phyloP scores from a whole-genome alignment of 2,888 invertebrate genomes.

The Tribolium freemani region DNA sequence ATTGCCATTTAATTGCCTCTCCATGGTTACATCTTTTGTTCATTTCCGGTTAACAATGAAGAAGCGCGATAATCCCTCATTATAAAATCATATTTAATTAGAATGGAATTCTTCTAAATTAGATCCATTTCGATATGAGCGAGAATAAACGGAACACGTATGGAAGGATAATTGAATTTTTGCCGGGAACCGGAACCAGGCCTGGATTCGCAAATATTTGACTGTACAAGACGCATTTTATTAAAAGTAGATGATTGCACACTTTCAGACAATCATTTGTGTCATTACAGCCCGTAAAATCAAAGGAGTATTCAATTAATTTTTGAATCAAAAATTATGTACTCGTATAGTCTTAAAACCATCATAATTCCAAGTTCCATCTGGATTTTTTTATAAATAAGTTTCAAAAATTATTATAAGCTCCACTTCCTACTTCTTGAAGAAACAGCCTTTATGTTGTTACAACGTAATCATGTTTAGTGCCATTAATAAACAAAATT shows the following conservation, averaged over 20 bases:
- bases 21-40: constrained; percentile 38
- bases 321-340: no score
- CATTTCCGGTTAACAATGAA: constrained; percentile 39
- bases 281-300: no score
- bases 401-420: no score
- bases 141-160: constrained; percentile 10
- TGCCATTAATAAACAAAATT: background rate
- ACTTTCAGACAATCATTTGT: no score
- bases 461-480: no score
- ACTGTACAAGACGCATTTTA: background rate
- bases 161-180: constrained; percentile 16
- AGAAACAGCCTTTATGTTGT: no score
- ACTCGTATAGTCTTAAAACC: no score
- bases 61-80: constrained; percentile 18
- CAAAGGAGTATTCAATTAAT: no score
- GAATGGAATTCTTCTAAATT: constrained; percentile 13
- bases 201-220: background rate
- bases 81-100: constrained; percentile 35
- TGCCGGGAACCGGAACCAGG: background rate
- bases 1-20: constrained; percentile 37
- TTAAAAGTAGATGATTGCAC: background rate
- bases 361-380: no score
- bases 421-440: no score
- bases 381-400: no score
- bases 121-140: constrained; percentile 9